These are phyloP conservation scores for Gastrophryne carolinensis DNA, from an alignment of 2,797 vertebrate genomes.

Conservation along the genomic window DNA sequence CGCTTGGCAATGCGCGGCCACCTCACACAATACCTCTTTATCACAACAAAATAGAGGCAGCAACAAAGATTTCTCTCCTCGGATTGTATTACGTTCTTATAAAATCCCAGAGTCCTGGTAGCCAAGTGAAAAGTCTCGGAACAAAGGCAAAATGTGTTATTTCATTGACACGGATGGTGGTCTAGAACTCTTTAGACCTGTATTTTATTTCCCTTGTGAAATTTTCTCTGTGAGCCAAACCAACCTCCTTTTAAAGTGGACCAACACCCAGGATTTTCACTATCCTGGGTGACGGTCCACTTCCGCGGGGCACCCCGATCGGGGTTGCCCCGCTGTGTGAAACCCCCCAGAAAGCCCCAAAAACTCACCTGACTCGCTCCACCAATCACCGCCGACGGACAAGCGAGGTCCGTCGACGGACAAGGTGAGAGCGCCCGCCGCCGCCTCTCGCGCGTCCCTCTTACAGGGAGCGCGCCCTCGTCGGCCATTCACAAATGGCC, in stretches of 20 bases:
- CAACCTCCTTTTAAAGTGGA: neutral
- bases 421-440: no score
- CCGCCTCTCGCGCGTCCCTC: no score
- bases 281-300: no score
- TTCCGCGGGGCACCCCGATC: no score
- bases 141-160: slow-evolving; percentile 23
- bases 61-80: slow-evolving; percentile 10
- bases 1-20: slow-evolving; percentile 20
- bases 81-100: slow-evolving; percentile 15
- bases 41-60: neutral
- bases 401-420: no score
- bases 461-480: no score
- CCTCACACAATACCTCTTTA: slow-evolving; percentile 20
- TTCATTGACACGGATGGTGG: slow-evolving; percentile 26
- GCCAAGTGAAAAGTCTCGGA: slow-evolving; percentile 12
- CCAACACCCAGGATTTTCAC: neutral
- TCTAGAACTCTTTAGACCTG: neutral
- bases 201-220: slow-evolving; percentile 29
- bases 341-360: no score
- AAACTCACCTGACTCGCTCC: no score
- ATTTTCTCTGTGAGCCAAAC: slow-evolving; percentile 2
- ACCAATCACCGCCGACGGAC: no score
- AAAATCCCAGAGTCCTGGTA: slow-evolving; percentile 1
- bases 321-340: no score
- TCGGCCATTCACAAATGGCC: no score